phyloP scores from a whole-genome alignment of 1,140 invertebrate genomes.

The Papilio polyxenes region DNA sequence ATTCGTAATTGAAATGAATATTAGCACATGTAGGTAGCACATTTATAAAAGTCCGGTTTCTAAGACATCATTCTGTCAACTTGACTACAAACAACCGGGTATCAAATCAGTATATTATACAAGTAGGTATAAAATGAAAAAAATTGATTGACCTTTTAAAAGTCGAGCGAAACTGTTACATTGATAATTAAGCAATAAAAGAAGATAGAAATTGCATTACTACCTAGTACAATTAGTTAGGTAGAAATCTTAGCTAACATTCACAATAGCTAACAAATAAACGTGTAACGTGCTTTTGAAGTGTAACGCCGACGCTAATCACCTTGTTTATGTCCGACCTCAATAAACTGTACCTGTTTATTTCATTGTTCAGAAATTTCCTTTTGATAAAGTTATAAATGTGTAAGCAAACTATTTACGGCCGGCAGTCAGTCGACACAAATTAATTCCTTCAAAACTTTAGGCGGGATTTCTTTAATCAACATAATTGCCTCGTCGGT shows the following conservation, averaged over 20 bases:
- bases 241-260: background rate
- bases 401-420: background rate
- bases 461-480: slow-evolving; percentile 16
- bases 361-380: slow-evolving; percentile 36
- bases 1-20: background rate
- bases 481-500: slow-evolving; percentile 36
- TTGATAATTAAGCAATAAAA: too few relatives aligned
- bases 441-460: slow-evolving; percentile 32
- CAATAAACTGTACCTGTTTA: slow-evolving; percentile 37
- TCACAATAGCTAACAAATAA: background rate
- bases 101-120: too few relatives aligned
- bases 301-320: slow-evolving; percentile 31
- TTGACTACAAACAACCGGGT: too few relatives aligned
- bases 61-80: too few relatives aligned
- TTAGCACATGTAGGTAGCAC: background rate
- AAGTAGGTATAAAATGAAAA: too few relatives aligned
- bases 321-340: slow-evolving; percentile 32
- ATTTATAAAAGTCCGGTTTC: too few relatives aligned
- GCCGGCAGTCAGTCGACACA: slow-evolving; percentile 7
- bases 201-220: background rate
- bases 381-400: slow-evolving; percentile 29
- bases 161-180: too few relatives aligned
- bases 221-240: too few relatives aligned
- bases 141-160: too few relatives aligned
- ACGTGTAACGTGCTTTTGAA: slow-evolving; percentile 12